Percentiles rank a stretch among this genome's conserved stretches.
Conservation (phyloP, 2,797 vertebrate species). For the Oreochromis grahami region DNA sequence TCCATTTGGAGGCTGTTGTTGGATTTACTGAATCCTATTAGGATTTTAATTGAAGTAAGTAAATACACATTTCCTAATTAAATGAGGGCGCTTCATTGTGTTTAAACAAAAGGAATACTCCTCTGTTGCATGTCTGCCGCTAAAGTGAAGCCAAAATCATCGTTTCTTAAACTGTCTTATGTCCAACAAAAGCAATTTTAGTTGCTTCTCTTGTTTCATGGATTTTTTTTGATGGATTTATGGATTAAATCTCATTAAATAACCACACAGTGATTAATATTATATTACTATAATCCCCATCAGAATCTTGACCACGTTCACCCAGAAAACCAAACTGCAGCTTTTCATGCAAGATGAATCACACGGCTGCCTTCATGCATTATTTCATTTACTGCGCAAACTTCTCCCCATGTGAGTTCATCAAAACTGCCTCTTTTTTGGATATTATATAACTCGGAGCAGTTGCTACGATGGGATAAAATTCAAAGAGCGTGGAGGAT, state of each 20-base stretch:
- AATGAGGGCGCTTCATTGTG: neutral
- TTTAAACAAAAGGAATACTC: neutral
- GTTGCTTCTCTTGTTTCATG: neutral
- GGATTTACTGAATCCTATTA: neutral
- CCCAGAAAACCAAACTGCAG: neutral
- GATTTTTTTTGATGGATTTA: neutral
- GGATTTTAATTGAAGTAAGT: neutral
- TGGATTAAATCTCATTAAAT: constrained; percentile 3
- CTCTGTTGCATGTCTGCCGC: neutral
- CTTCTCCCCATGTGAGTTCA: neutral
- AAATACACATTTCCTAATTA: neutral
- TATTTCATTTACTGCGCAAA: neutral
- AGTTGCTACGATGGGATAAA: neutral
- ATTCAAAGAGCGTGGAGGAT: constrained; percentile 32
- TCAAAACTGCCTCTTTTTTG: constrained; percentile 11
- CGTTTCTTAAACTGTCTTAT: neutral
- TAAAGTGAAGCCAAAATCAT: neutral
- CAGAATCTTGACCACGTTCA: neutral
- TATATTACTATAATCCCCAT: neutral
- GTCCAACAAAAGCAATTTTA: neutral
- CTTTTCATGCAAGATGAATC: constrained; percentile 4
- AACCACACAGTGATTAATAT: neutral
- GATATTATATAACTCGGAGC: constrained; percentile 14
- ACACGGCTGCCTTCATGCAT: neutral
- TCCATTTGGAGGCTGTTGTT: neutral